Evolutionary conservation across 2,888 invertebrate genomes (phyloP).

Genomic region (Prosopocoilus inquinatus): DNA sequence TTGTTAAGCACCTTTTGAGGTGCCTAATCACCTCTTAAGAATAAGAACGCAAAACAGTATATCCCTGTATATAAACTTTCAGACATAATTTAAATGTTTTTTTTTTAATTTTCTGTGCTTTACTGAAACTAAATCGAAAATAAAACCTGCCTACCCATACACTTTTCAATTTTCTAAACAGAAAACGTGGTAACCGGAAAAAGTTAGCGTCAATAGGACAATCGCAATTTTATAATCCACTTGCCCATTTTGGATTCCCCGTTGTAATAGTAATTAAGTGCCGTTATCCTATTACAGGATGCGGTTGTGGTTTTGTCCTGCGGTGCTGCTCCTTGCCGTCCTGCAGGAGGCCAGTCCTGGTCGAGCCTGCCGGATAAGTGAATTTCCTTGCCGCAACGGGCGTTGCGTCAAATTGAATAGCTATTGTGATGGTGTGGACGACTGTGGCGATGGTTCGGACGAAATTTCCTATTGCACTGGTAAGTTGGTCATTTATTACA

Average conservation of each 20-base stretch:
- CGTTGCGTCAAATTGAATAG: slow-evolving; percentile 80
- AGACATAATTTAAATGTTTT: too few species aligned
- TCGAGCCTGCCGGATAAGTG: slow-evolving; percentile 72
- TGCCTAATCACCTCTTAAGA: too few species aligned
- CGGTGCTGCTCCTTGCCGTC: slow-evolving; percentile 21
- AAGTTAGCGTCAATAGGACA: too few species aligned
- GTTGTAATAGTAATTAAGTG: slow-evolving; percentile 17
- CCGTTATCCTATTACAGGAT: slow-evolving; percentile 36
- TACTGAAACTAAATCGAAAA: too few species aligned
- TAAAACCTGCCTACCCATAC: too few species aligned
- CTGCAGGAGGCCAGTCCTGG: slow-evolving; percentile 46
- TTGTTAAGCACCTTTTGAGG: too few species aligned
- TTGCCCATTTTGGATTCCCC: neutral
- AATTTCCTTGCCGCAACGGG: slow-evolving; percentile 71
- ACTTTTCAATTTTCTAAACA: too few species aligned
- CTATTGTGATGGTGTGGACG: slow-evolving; percentile 81
- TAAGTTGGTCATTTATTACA: slow-evolving; percentile 42
- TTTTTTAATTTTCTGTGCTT: too few species aligned
- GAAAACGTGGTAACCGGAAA: too few species aligned
- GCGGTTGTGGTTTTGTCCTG: slow-evolving; percentile 37
- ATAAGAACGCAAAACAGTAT: too few species aligned
- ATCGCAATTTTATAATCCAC: neutral
- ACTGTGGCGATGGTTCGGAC: slow-evolving; percentile 84
- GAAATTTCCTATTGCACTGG: slow-evolving; percentile 79
- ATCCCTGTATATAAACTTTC: too few species aligned